A percentile compares a stretch with the other conserved stretches of the same genome.
These are phyloP conservation scores for Lasioglossum villosulum DNA, from an alignment of 2,888 invertebrate genomes.

Conservation along the genomic window DNA sequence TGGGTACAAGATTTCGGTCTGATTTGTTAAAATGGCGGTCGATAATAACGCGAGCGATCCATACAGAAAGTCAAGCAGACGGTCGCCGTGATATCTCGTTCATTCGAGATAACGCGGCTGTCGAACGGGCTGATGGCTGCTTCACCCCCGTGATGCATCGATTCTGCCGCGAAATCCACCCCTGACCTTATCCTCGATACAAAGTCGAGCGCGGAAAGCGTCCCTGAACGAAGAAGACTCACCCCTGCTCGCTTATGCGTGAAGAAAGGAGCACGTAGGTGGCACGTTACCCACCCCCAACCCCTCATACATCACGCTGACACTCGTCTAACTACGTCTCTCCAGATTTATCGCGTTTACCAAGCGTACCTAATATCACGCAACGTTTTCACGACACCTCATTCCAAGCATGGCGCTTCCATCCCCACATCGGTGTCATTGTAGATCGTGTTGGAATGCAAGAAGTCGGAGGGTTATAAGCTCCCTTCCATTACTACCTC, in stretches of 20 bases:
- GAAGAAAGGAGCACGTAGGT: conserved; percentile 61
- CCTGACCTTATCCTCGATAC: conserved; percentile 62
- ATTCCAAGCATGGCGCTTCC: conserved; percentile 46
- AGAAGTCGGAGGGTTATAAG: conserved; percentile 61
- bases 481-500: conserved; percentile 54
- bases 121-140: conserved; percentile 67
- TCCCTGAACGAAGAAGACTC: conserved; percentile 43
- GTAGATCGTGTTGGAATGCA: conserved; percentile 64
- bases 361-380: conserved; percentile 77
- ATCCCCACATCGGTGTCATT: conserved; percentile 46
- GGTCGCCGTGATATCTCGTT: conserved; percentile 68
- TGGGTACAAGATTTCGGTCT: neutral
- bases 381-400: conserved; percentile 68
- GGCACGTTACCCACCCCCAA: conserved; percentile 61
- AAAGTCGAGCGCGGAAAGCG: conserved; percentile 48
- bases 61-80: conserved; percentile 32
- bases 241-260: conserved; percentile 47
- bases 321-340: conserved; percentile 79
- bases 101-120: conserved; percentile 73
- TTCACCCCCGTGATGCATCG: conserved; percentile 70
- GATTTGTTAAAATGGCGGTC: neutral
- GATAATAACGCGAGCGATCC: neutral
- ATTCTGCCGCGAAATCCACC: conserved; percentile 70
- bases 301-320: conserved; percentile 80
- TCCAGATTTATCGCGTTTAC: conserved; percentile 81